Percentiles rank a stretch among this genome's conserved stretches.
Conservation (phyloP, 2,797 vertebrate species). For the Vultur gryphus region DNA sequence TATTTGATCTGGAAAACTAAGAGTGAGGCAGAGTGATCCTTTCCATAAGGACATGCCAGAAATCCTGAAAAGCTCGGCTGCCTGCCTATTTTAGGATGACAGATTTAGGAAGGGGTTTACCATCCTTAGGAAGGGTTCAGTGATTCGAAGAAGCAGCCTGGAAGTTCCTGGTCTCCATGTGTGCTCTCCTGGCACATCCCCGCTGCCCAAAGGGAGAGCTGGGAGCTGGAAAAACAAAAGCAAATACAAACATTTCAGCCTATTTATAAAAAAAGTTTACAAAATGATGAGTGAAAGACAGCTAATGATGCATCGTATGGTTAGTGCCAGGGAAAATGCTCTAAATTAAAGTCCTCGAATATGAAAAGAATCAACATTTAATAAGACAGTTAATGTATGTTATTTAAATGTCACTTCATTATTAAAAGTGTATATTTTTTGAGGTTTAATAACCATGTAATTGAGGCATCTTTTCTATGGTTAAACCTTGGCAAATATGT, state of each 20-base stretch:
- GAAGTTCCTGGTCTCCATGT: background rate
- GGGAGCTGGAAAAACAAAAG: background rate
- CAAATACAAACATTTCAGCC: background rate
- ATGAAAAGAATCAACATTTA: slow-evolving; percentile 66
- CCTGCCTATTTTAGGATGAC: background rate
- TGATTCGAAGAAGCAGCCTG: background rate
- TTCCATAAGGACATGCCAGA: background rate
- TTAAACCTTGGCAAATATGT: slow-evolving; percentile 73
- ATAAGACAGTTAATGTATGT: slow-evolving; percentile 67
- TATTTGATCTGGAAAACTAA: background rate
- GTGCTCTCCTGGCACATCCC: background rate
- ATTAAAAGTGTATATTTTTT: slow-evolving; percentile 66
- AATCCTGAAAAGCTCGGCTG: background rate
- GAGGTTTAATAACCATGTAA: slow-evolving; percentile 75
- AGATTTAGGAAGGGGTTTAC: background rate
- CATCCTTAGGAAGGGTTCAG: background rate
- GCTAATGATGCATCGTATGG: slow-evolving; percentile 39
- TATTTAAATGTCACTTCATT: slow-evolving; percentile 66
- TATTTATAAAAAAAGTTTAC: slow-evolving; percentile 31
- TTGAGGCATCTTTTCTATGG: slow-evolving; percentile 72
- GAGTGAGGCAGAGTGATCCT: background rate
- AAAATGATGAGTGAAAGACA: slow-evolving; percentile 57
- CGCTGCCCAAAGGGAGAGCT: background rate
- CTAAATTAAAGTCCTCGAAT: slow-evolving; percentile 55
- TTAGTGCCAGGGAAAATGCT: slow-evolving; percentile 34